Percentiles rank a stretch among this genome's conserved stretches.
Evolutionary conservation across 2,888 invertebrate species (phyloP).

Genomic region (Rosalia funebris): DNA sequence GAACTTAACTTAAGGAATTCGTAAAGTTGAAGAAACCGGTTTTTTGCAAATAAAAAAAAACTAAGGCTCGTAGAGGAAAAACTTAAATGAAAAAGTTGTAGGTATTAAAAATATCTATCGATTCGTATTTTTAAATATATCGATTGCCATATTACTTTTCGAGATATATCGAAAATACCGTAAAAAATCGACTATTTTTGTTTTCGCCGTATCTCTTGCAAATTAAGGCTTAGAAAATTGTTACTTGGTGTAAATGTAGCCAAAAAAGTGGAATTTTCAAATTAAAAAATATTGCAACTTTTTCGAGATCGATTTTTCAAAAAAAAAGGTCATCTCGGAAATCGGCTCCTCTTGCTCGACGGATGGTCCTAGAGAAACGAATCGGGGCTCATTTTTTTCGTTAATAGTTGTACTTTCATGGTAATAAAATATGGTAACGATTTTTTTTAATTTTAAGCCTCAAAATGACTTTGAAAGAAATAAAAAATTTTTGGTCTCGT

Average conservation of each 20-base stretch:
- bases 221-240: neutral
- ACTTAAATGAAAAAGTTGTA: neutral
- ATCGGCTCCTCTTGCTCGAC: neutral
- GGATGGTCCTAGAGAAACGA: neutral
- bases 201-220: neutral
- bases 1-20: neutral
- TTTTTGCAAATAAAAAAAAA: too few species aligned
- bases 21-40: neutral
- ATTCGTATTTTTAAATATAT: neutral
- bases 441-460: neutral
- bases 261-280: neutral
- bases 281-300: neutral
- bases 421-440: neutral
- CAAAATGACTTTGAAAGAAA: neutral
- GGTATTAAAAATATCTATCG: neutral
- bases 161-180: neutral
- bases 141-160: neutral
- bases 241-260: neutral
- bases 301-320: neutral
- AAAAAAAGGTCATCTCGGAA: neutral
- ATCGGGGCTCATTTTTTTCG: neutral
- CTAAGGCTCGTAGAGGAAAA: too few species aligned
- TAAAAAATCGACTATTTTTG: neutral
- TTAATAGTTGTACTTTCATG: neutral
- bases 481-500: neutral